Conservation (phyloP, 2,797 vertebrate species). For the Phaenicophaeus curvirostris region DNA sequence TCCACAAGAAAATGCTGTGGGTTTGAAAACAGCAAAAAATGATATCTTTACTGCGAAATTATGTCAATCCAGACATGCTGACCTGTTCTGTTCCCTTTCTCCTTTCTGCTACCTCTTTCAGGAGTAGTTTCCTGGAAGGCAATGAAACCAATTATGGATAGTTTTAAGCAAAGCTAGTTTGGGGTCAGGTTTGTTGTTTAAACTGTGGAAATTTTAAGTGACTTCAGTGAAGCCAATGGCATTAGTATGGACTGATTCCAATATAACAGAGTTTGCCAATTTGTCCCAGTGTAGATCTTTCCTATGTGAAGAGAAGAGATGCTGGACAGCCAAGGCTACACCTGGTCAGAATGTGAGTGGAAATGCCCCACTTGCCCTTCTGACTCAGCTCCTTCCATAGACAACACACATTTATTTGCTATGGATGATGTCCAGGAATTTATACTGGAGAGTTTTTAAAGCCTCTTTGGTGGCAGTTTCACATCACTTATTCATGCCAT, state of each 20-base stretch:
- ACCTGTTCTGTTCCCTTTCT: background rate
- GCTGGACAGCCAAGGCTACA: background rate
- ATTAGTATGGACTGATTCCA: background rate
- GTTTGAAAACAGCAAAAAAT: background rate
- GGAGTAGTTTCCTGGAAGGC: background rate
- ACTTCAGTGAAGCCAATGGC: background rate
- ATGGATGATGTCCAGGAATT: background rate
- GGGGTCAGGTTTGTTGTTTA: background rate
- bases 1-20: rapidly evolving
- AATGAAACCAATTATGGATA: background rate
- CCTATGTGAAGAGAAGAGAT: background rate
- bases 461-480: background rate
- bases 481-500: background rate
- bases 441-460: background rate
- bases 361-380: background rate
- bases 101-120: background rate
- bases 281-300: background rate
- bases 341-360: background rate
- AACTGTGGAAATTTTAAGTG: background rate
- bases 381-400: background rate
- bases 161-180: background rate
- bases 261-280: background rate
- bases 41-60: background rate
- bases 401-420: background rate
- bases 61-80: background rate